phyloP scores from a whole-genome alignment of 2,797 vertebrate genomes.

The Dryobates pubescens region DNA sequence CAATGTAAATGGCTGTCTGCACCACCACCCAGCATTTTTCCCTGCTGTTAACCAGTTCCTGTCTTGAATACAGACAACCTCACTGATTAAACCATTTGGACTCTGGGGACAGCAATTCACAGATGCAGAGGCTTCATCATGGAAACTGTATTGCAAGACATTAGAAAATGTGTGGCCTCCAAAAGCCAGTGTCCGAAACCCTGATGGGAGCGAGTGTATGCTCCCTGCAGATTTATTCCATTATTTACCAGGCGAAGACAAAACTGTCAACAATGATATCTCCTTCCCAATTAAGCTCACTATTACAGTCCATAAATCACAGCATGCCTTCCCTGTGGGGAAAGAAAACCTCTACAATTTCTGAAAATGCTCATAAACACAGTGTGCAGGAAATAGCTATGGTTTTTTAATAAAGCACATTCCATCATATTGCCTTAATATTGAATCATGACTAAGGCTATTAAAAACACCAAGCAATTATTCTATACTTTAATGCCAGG shows the following conservation, averaged over 20 bases:
- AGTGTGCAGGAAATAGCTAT: neutral
- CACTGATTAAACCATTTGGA: neutral
- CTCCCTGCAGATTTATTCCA: constrained; percentile 45
- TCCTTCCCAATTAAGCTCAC: constrained; percentile 64
- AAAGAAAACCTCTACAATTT: constrained; percentile 43
- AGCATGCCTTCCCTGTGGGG: constrained; percentile 28
- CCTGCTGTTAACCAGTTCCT: neutral
- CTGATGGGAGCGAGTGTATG: neutral
- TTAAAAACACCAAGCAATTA: neutral
- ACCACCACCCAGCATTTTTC: neutral
- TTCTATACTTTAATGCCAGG: neutral
- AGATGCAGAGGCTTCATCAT: neutral
- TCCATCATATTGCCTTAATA: constrained; percentile 1
- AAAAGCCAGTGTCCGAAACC: neutral
- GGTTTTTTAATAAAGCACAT: neutral
- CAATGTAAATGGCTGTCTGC: neutral
- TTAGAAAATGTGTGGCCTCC: neutral
- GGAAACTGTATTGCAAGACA: neutral
- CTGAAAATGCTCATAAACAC: constrained; percentile 34
- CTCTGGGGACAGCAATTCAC: neutral
- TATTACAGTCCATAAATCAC: constrained; percentile 63
- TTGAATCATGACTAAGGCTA: neutral
- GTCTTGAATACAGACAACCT: neutral
- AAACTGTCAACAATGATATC: constrained; percentile 64
- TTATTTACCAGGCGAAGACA: constrained; percentile 64